These are phyloP conservation scores for Heterodera carotae DNA, from an alignment of 1,140 invertebrate species.

Conservation along the genomic window DNA sequence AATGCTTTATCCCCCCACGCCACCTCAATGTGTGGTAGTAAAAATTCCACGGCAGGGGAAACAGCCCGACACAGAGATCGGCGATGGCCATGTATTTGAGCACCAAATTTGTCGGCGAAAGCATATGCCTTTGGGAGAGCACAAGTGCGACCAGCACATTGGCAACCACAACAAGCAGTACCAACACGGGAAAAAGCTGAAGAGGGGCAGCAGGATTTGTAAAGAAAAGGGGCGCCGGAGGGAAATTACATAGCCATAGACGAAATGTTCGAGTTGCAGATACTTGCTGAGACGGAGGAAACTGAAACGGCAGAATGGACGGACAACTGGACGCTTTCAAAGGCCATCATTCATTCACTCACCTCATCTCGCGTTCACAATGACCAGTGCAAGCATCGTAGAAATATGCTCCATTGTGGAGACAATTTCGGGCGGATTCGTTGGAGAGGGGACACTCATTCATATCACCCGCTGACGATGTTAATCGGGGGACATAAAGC, in stretches of 20 bases:
- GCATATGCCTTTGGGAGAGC: constrained; percentile 63
- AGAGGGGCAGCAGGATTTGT: neutral
- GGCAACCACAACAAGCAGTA: constrained; percentile 58
- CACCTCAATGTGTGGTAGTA: constrained; percentile 60
- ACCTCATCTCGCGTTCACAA: constrained; percentile 28
- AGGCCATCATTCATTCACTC: neutral
- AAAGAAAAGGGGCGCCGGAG: neutral
- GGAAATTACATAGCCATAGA: constrained; percentile 45
- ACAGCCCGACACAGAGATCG: constrained; percentile 59
- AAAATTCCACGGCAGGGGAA: constrained; percentile 65
- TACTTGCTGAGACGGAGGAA: constrained; percentile 44
- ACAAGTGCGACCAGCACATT: constrained; percentile 61
- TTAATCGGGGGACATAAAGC: neutral
- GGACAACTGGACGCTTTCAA: neutral
- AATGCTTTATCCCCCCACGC: constrained; percentile 2
- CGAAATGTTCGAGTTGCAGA: constrained; percentile 47
- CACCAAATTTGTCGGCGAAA: constrained; percentile 64
- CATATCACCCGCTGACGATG: neutral
- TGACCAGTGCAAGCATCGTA: constrained; percentile 29
- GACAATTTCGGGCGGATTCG: constrained; percentile 18
- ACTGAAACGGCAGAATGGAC: constrained; percentile 12
- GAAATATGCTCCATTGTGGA: constrained; percentile 13
- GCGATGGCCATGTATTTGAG: constrained; percentile 65
- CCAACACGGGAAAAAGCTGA: constrained; percentile 60
- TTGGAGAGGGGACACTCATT: constrained; percentile 23